Evolutionary conservation across 2,888 invertebrate species (phyloP), one percentile per base, ranked within the genome.

Genomic region (Pseudococcus viburni): DNA sequence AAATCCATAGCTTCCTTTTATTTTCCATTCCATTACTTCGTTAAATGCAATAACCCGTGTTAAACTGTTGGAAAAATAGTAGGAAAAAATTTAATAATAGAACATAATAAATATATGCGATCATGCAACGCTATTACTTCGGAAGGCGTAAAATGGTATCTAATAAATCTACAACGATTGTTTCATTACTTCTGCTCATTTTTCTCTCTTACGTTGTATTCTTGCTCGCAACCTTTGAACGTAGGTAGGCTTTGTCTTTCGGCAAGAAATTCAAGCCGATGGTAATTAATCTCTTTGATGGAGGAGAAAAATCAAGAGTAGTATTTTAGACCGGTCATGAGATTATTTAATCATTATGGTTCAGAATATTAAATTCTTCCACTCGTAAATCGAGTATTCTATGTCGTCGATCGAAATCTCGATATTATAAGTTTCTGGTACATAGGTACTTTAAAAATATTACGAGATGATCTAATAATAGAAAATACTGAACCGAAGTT

Each of bases 131-230:
- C 59, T 59, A 59, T 59, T 59, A 59, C 59, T 59, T 59, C 19
- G 19, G 19, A 59, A 59, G 19, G 59, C 59, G 59, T 59, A 59
- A 59, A 59, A 59, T 59, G 19, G 59, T 59, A 59, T 5, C 59
- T 59, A 59, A 59, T 59, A 59, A 59, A 59, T 59, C 59, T 59
- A 59, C 59, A 59, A 59, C 59, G 59, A 59, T 59, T 59, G 59
- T 59, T 59, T 59, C 59, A 59, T 59, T 59, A 59, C 59, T 59
- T 59, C 19, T 59, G 59, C 59, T 59, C 59, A 59, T 59, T 59
- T 59, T 59, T 59, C 59, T 59, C 59, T 59, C 6, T 19, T 59
- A 59, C 59, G 19, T 59, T 59, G 19, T 19, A 59, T 59, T 59
- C 19, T 19, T n/a, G 19, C 9, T 5, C 19, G 59, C n/a, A 59